Conservation (phyloP, 2,888 invertebrate genomes). For the Crioceris asparagi region DNA sequence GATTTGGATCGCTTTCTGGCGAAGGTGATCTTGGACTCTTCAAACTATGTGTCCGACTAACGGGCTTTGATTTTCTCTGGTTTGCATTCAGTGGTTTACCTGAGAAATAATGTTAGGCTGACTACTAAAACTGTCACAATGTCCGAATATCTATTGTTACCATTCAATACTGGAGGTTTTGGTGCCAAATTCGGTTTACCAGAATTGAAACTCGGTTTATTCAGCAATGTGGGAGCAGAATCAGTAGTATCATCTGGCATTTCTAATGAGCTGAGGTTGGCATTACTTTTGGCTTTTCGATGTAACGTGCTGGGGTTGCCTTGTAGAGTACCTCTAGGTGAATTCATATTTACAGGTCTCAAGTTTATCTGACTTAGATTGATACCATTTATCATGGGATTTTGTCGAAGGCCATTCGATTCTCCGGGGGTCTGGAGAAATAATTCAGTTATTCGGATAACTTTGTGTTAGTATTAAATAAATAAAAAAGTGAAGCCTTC, state of each 20-base stretch:
- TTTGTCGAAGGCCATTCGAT: too few species aligned
- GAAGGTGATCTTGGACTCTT: conserved; percentile 63
- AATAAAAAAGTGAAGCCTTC: too few species aligned
- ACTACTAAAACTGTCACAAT: too few species aligned
- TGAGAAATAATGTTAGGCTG: too few species aligned
- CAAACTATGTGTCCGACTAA: conserved; percentile 75
- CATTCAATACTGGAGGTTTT: conserved; percentile 58
- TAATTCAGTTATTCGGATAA: too few species aligned
- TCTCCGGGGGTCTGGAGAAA: too few species aligned
- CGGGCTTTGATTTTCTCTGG: conserved; percentile 27
- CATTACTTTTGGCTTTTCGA: conserved; percentile 36
- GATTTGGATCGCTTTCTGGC: conserved; percentile 27
- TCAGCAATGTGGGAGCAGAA: too few species aligned
- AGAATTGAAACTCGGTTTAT: conserved; percentile 47
- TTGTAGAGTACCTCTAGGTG: conserved; percentile 15
- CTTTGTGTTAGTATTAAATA: too few species aligned
- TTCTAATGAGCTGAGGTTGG: conserved; percentile 30
- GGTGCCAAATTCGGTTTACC: conserved; percentile 79
- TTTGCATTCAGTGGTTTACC: not conserved
- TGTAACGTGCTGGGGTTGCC: conserved; percentile 32
- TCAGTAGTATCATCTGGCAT: conserved; percentile 17
- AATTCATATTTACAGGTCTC: conserved; percentile 16
- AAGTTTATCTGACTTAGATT: conserved; percentile 18
- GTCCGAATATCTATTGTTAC: conserved; percentile 21
- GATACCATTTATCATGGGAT: too few species aligned